Base-by-base conservation (phyloP, 2,888 invertebrate genomes). In the Listrodromus nycthemerus region DNA sequence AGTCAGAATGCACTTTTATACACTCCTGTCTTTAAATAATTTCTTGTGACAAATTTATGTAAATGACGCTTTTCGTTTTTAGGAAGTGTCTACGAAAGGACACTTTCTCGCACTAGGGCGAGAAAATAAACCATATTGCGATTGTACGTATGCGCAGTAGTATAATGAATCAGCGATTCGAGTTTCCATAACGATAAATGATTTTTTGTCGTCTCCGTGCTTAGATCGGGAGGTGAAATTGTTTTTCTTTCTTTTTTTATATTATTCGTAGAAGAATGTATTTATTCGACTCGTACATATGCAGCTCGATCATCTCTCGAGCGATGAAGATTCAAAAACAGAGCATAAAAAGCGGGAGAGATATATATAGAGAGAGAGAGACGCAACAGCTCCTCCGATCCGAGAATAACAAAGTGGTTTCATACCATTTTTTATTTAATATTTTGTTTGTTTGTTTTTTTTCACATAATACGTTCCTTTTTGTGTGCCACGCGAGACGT, bases 261-360 rank as follows among this genome's bases (percentile, higher is more conserved):
- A 33, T 80, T 78, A 78, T 84, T 75, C 74, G 79, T 83, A 84
- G 82, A 84, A 87, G 83, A 87, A 85, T 84, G 84, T 80, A 74
- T 82, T 84, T 85, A 86, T 87, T 85, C 65, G 73, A 86, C 78
- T 83, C 86, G 82, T 85, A 86, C 87, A 87, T 75, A 74, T 58
- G 65, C 66, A 50, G 41, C 52, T 80, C 67, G 33, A 21, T 74
- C 71, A 33, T 52, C 61, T 52, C 61, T 63, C 71, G 41, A 73
- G 69, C 77, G 45, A 77, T 67, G 67, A n/a, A 76, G 75, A 71
- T 45, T 66, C 21, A 21, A 52, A 52, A 48, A 75, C 19, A 65
- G 41, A 70, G 65, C 52, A 71, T 66, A 71, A 48, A 70, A 66
- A 69, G 58, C 27, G 45, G 55, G 67, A 73, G 55, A 71, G 71